Evolutionary conservation across 2,888 invertebrate species (phyloP).

Genomic region (Steinernema carpocapsae): DNA sequence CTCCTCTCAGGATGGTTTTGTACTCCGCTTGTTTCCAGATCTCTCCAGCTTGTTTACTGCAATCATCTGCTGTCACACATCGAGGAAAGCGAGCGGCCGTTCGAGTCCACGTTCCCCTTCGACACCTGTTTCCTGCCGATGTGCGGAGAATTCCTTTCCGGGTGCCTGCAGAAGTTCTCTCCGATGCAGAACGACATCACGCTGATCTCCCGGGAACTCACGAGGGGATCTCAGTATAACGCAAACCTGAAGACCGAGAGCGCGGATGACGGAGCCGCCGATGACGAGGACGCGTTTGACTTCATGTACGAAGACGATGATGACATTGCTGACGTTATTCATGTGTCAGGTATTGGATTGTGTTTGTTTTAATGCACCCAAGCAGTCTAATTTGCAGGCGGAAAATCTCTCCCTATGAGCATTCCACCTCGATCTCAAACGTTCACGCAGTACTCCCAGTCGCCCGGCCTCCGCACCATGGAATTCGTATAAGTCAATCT

Average conservation of each 20-base stretch:
- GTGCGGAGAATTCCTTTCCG: constrained; percentile 18
- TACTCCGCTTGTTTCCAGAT: constrained; percentile 44
- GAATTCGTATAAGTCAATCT: constrained; percentile 16
- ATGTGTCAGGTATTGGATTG: not conserved
- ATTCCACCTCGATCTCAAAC: constrained; percentile 6
- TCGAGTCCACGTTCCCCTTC: constrained; percentile 47
- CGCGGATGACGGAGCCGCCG: not conserved
- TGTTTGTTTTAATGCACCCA: not conserved
- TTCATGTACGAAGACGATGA: constrained; percentile 23
- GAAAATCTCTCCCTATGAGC: constrained; percentile 26
- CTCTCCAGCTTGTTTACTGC: constrained; percentile 64
- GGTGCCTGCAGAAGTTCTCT: constrained; percentile 25
- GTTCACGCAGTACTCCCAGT: constrained; percentile 14
- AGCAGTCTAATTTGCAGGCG: not conserved
- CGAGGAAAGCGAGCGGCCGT: constrained; percentile 32
- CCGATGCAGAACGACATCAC: constrained; percentile 37
- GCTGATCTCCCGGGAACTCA: not conserved
- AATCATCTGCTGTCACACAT: constrained; percentile 53
- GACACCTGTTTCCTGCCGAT: constrained; percentile 37
- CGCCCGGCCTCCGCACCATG: constrained; percentile 16
- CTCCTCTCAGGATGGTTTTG: not conserved
- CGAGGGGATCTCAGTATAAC: not conserved
- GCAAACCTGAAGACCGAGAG: not conserved
- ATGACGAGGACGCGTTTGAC: constrained; percentile 1
- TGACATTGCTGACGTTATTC: not conserved